A percentile compares a stretch with the other conserved stretches of the same genome.
Conservation (phyloP, 2,888 invertebrate genomes). For the Ennomos erosarius region DNA sequence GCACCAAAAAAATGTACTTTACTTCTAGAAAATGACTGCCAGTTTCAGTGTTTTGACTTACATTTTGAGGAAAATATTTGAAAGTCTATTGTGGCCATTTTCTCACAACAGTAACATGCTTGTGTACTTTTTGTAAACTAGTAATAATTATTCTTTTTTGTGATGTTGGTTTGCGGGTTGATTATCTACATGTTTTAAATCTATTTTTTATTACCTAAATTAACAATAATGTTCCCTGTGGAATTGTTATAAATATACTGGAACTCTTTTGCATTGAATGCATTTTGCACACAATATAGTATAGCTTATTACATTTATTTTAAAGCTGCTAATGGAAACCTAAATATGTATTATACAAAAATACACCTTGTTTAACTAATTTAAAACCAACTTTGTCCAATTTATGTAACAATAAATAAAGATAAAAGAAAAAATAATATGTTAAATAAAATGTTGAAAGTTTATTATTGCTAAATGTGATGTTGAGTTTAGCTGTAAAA, state of each 20-base stretch:
- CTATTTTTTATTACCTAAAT: no score
- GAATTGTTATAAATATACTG: no score
- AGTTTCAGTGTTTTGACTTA: conserved; percentile 1
- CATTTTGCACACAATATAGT: no score
- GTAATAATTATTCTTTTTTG: conserved; percentile 6
- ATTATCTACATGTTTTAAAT: conserved; percentile 1
- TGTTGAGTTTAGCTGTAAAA: conserved; percentile 15
- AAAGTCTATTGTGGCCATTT: conserved; percentile 16
- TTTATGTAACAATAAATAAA: not conserved
- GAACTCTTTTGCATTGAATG: no score
- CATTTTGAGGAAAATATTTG: conserved; percentile 3
- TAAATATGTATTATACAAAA: no score
- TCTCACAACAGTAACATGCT: conserved; percentile 18
- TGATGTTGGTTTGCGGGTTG: conserved; percentile 12
- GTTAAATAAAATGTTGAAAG: no score
- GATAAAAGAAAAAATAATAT: not conserved
- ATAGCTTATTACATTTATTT: not conserved
- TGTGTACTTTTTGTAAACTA: conserved; percentile 12
- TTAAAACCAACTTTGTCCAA: no score
- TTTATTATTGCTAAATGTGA: not conserved
- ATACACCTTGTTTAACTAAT: no score
- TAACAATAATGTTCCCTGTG: no score
- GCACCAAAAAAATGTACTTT: not conserved
- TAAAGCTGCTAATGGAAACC: not conserved
- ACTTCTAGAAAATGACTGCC: not conserved